Conservation (phyloP, 2,888 invertebrate species). For the Pyrocoelia pectoralis region DNA sequence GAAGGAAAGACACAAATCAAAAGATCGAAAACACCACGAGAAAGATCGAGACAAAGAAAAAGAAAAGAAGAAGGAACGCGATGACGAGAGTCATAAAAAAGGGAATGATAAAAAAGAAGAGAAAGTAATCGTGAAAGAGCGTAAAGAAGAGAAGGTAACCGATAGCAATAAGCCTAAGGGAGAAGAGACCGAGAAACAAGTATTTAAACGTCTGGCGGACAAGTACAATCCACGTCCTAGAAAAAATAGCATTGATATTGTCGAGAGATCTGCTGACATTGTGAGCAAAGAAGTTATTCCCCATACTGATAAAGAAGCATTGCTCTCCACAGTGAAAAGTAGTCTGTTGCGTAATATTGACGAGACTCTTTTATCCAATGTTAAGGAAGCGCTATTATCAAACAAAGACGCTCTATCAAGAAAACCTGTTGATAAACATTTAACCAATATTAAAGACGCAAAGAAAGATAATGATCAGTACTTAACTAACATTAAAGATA, state of each 20-base stretch:
- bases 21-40: neutral
- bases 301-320: neutral
- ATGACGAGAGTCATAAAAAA: neutral
- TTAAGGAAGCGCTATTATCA: neutral
- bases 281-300: neutral
- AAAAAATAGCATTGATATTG: slow-evolving; percentile 43
- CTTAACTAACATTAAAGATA: neutral
- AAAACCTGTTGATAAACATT: neutral
- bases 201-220: slow-evolving; percentile 56
- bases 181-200: neutral
- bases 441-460: neutral
- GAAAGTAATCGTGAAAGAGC: neutral
- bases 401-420: neutral
- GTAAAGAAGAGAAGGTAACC: neutral
- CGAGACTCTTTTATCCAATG: neutral
- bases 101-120: neutral
- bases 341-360: neutral
- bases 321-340: neutral
- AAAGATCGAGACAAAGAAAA: neutral
- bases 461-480: neutral
- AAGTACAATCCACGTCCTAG: slow-evolving; percentile 61
- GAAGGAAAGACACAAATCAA: neutral
- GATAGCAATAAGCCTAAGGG: too few species aligned
- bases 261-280: neutral
- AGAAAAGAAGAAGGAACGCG: neutral